phyloP scores from a whole-genome alignment of 2,797 vertebrate species.

The Rhinichthys osculus region DNA sequence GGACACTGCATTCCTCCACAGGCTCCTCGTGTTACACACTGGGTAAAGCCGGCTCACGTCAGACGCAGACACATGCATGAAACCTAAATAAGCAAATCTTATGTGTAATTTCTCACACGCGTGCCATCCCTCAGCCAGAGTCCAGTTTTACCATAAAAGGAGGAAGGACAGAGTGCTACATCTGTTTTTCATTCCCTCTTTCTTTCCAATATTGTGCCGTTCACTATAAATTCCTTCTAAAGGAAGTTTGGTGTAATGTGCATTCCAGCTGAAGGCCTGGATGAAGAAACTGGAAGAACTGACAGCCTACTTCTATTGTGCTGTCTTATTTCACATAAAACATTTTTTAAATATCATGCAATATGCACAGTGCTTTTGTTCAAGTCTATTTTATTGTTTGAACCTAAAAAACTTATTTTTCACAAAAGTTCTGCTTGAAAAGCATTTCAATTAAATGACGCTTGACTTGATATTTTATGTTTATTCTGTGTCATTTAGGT shows the following conservation, averaged over 20 bases:
- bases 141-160: constrained; percentile 50
- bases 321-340: neutral
- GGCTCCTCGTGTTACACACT: too few relatives aligned
- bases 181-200: constrained; percentile 57
- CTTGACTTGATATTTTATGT: neutral
- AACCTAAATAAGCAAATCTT: constrained; percentile 8
- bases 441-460: neutral
- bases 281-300: neutral
- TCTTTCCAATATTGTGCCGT: constrained; percentile 33
- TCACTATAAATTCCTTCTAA: constrained; percentile 58
- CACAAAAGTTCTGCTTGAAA: neutral
- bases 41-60: neutral
- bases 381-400: neutral
- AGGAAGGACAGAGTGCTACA: constrained; percentile 39
- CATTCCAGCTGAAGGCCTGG: constrained; percentile 53
- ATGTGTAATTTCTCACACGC: neutral
- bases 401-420: neutral
- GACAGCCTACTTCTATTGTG: neutral
- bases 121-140: neutral
- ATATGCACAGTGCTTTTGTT: neutral
- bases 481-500: neutral
- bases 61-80: neutral
- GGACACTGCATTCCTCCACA: neutral
- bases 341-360: neutral
- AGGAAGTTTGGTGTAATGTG: constrained; percentile 55